Percentiles rank a stretch among this genome's conserved stretches.
Conservation (phyloP, 2,113 vertebrate genomes). For the Micronycteris hirsuta region DNA sequence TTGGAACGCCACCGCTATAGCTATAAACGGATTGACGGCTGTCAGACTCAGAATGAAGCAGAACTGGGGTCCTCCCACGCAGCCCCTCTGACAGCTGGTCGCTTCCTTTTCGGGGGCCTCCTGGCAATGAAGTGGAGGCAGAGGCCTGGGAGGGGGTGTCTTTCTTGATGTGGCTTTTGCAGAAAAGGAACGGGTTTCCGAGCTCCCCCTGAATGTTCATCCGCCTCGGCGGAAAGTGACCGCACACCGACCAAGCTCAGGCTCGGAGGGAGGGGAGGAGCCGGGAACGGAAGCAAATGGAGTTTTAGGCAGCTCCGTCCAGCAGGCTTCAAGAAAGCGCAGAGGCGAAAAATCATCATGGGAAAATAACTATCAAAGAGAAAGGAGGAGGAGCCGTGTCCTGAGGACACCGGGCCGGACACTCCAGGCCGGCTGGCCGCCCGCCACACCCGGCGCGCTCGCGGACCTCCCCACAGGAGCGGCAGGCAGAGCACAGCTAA, state of each 20-base stretch:
- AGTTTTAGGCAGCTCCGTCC: neutral
- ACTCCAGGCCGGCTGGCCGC: fast-evolving
- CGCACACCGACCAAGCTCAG: neutral
- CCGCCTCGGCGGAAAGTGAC: neutral
- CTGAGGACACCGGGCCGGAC: neutral
- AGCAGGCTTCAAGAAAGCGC: neutral
- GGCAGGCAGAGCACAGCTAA: no score
- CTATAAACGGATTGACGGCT: neutral
- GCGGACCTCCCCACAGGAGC: fast-evolving
- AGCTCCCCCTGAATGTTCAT: neutral
- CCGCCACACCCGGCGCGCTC: neutral
- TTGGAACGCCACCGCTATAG: neutral
- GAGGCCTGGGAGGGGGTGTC: no score
- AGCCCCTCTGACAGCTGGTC: neutral
- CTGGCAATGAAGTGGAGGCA: neutral
- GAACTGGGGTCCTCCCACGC: neutral
- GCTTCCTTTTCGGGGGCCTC: neutral
- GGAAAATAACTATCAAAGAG: neutral
- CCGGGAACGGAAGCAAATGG: neutral
- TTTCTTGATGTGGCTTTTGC: neutral
- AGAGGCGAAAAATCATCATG: neutral
- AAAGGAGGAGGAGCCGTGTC: neutral
- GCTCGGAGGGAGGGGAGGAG: neutral
- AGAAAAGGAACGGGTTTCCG: neutral
- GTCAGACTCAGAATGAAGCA: neutral